Evolutionary conservation across 2,113 vertebrate genomes (phyloP).

Genomic region (Oreochromis niloticus): DNA sequence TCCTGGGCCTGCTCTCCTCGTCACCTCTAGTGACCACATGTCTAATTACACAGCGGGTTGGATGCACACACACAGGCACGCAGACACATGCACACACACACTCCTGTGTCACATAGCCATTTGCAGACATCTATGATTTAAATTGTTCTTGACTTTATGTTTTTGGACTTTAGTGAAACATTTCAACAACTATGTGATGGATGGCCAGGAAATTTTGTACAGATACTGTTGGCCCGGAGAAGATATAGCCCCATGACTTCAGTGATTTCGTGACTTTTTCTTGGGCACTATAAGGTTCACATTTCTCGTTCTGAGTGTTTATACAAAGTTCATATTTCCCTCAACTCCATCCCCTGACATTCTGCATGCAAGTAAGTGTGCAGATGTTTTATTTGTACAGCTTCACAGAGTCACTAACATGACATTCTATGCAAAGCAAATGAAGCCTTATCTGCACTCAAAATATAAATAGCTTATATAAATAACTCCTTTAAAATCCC

Average conservation of each 20-base stretch:
- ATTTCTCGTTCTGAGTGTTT: not conserved
- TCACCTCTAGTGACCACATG: slow-evolving; percentile 89
- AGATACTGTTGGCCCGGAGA: not conserved
- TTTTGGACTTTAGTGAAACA: not conserved
- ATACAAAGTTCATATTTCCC: not conserved
- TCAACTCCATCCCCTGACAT: not conserved
- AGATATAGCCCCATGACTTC: not conserved
- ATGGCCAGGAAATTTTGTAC: not conserved
- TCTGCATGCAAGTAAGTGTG: not conserved
- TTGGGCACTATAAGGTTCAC: not conserved
- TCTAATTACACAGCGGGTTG: slow-evolving; percentile 78
- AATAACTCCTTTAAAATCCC: not conserved
- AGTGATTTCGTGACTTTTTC: not conserved
- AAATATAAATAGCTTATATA: not conserved
- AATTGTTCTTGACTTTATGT: not conserved
- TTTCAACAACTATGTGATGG: not conserved
- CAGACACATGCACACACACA: not conserved
- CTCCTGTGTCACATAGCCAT: not conserved
- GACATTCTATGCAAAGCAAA: not conserved
- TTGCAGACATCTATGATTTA: not conserved
- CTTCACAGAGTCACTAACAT: not conserved
- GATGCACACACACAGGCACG: not conserved
- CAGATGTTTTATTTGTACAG: not conserved
- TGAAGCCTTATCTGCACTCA: not conserved
- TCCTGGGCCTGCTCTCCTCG: slow-evolving; percentile 85